phyloP scores from a whole-genome alignment of 2,797 vertebrate genomes.

The Anomalospiza imberbis region DNA sequence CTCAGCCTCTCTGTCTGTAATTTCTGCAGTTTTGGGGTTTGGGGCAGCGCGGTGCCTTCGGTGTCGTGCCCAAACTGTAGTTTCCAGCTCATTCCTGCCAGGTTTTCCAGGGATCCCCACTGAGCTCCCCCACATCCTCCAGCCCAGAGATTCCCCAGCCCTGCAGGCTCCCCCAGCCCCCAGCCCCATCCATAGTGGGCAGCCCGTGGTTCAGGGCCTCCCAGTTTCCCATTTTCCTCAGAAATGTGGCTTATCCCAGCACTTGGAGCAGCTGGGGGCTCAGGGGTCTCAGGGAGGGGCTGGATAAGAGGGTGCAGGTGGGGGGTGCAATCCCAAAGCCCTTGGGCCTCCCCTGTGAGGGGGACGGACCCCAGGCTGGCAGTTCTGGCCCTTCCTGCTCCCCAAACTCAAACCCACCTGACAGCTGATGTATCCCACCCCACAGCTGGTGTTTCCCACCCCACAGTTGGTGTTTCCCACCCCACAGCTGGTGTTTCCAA shows the following conservation, averaged over 20 bases:
- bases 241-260: neutral
- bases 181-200: accelerated
- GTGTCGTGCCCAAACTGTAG: accelerated
- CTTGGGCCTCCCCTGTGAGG: accelerated
- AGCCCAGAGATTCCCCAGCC: neutral
- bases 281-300: too few species aligned
- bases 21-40: accelerated
- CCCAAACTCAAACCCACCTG: neutral
- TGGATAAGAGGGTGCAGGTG: neutral
- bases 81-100: neutral
- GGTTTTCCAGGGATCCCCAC: neutral
- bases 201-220: too few species aligned
- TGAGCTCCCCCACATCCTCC: accelerated
- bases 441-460: accelerated
- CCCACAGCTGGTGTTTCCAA: accelerated
- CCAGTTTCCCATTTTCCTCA: neutral
- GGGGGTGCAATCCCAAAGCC: too few species aligned
- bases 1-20: neutral
- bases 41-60: accelerated
- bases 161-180: neutral
- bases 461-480: accelerated
- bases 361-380: neutral
- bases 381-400: too few species aligned
- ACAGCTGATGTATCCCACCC: accelerated
- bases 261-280: neutral